These are phyloP conservation scores for Centropristis striata DNA, from an alignment of 2,113 vertebrate genomes.

Conservation along the genomic window DNA sequence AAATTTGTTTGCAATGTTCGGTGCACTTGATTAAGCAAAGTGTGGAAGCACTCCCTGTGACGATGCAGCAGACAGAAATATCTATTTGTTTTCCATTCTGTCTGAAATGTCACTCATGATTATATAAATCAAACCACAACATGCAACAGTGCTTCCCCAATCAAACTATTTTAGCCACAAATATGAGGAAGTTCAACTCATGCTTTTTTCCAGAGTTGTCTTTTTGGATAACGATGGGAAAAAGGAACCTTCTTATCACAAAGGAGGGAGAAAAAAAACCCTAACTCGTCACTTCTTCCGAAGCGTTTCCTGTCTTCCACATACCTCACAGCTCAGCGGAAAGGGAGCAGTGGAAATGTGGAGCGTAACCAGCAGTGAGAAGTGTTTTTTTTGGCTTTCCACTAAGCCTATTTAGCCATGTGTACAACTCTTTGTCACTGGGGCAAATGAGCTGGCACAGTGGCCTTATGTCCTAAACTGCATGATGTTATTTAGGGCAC, in stretches of 20 bases:
- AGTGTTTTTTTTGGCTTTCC: constrained; percentile 26
- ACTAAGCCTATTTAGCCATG: constrained; percentile 16
- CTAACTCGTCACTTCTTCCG: neutral
- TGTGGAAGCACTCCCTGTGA: too few species aligned
- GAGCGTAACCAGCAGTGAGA: constrained; percentile 16
- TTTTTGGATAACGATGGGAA: neutral
- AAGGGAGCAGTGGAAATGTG: constrained; percentile 50
- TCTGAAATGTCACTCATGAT: neutral
- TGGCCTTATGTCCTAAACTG: constrained; percentile 43
- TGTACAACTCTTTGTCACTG: constrained; percentile 10
- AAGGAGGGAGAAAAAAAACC: neutral
- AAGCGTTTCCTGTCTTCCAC: constrained; percentile 46
- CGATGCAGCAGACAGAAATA: neutral
- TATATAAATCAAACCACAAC: neutral
- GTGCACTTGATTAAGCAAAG: too few species aligned
- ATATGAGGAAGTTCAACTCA: neutral
- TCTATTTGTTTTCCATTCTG: neutral
- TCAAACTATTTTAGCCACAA: neutral
- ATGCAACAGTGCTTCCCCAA: too few species aligned
- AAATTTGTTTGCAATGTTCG: too few species aligned
- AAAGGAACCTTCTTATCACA: neutral
- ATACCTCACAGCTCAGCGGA: constrained; percentile 35
- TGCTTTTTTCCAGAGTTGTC: neutral
- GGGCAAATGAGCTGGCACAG: constrained; percentile 32
- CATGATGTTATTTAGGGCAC: constrained; percentile 56